These are phyloP conservation scores for Acleris holmiana DNA, from an alignment of 2,888 invertebrate species.

Conservation along the genomic window DNA sequence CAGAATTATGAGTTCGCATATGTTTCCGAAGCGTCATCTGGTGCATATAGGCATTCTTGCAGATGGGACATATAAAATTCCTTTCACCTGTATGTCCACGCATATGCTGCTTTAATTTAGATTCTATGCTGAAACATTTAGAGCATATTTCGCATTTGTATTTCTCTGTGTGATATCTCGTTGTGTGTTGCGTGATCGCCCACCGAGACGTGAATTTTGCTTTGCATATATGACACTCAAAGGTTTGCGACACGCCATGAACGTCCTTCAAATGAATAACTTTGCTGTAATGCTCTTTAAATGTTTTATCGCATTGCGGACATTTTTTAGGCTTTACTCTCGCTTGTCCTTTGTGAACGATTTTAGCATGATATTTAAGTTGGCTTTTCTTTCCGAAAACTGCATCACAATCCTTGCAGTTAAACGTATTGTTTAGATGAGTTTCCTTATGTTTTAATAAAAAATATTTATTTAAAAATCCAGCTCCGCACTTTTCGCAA, in stretches of 20 bases:
- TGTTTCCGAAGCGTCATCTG: constrained; percentile 69
- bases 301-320: constrained; percentile 53
- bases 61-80: constrained; percentile 67
- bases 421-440: constrained; percentile 49
- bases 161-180: constrained; percentile 66
- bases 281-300: constrained; percentile 62
- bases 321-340: constrained; percentile 55
- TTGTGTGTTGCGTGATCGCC: constrained; percentile 58
- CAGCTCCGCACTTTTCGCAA: constrained; percentile 64
- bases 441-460: constrained; percentile 57
- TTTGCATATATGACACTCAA: constrained; percentile 57
- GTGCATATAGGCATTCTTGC: constrained; percentile 72
- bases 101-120: constrained; percentile 72
- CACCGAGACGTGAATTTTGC: constrained; percentile 52
- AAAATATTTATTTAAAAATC: constrained; percentile 57
- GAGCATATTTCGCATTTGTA: constrained; percentile 73
- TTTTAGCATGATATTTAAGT: constrained; percentile 69
- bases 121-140: constrained; percentile 72
- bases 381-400: constrained; percentile 68
- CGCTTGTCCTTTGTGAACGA: constrained; percentile 58
- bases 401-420: constrained; percentile 66
- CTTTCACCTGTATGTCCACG: constrained; percentile 69
- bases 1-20: constrained; percentile 59
- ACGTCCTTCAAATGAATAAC: constrained; percentile 55
- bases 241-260: constrained; percentile 55